Base-by-base conservation (phyloP, 2,888 invertebrate genomes). In the Himalopsyche tibetana region DNA sequence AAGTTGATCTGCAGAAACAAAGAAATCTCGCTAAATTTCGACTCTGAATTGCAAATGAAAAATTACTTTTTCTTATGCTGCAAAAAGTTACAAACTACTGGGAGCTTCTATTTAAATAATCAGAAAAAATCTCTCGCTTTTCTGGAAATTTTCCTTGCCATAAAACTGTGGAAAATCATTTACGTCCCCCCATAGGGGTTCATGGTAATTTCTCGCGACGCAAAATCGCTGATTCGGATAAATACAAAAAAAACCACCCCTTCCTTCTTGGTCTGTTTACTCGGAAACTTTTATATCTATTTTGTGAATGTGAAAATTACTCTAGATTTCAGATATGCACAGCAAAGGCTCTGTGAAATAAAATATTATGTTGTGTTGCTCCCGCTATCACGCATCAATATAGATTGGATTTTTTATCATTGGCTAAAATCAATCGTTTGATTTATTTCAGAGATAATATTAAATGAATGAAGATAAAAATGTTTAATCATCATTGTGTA, bases 21-120 rank as follows among this genome's bases (percentile, higher is more conserved):
- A 74, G 74, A 74, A 74, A 74, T 74, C 74, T 74, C 74, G 74
- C 36, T 74, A 74, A 74, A 74, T 74, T 74, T 74, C 38, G 36
- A 74, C 74, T 74, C 74, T 38, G 74, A 74, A 74, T 74, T 74
- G 74, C 74, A 74, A 74, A 74, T 74, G 74, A 74, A 74, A 74
- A 74, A 74, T 74, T 74, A 74, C 74, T 74, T 74, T 74, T 74
- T 74, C 74, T 74, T 74, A 36, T 36, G 74, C 74, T 74, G 36
- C 36, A 36, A 74, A 74, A 74, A 74, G 74, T 74, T 74, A 74
- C 74, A 74, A 74, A 74, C 74, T 74, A 74, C 74, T 74, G 74
- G 74, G 74, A 74, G 74, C 36, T 74, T 74, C 74, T 74, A 74
- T 74, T 74, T 74, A 74, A 74, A 74, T 74, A 74, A 74, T 74